Conservation (phyloP, 2,113 vertebrate species). For the Neotoma lepida region DNA sequence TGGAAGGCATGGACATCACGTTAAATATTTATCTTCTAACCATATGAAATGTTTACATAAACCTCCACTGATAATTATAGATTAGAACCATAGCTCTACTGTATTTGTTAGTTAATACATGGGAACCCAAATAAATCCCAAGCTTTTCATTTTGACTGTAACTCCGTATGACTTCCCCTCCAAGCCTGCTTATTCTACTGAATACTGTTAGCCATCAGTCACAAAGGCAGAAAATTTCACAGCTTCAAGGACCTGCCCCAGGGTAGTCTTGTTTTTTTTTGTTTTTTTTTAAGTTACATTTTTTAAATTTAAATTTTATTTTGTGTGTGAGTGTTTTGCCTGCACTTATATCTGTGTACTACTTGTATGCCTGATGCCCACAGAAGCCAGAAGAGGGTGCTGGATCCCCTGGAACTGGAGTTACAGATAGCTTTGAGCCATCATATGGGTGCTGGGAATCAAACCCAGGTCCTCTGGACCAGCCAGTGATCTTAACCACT, state of each 20-base stretch:
- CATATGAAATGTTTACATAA: slow-evolving; percentile 54
- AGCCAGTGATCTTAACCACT: not conserved
- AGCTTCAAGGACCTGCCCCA: slow-evolving; percentile 59
- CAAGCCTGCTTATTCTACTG: slow-evolving; percentile 9
- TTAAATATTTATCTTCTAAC: not conserved
- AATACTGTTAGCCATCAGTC: slow-evolving; percentile 16
- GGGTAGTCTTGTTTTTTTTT: slow-evolving; percentile 12
- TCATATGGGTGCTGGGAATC: not conserved
- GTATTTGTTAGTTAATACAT: slow-evolving; percentile 69
- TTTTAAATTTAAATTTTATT: not conserved
- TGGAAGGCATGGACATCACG: not conserved
- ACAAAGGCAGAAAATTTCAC: slow-evolving; percentile 46
- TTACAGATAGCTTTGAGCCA: not conserved
- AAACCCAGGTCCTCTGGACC: not conserved
- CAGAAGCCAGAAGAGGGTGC: not conserved
- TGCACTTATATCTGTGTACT: not conserved
- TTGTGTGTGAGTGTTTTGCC: not conserved
- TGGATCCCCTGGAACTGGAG: not conserved
- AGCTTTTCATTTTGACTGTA: slow-evolving; percentile 81
- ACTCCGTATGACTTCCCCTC: slow-evolving; percentile 66
- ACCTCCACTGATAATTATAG: slow-evolving; percentile 56
- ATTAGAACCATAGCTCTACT: slow-evolving; percentile 54
- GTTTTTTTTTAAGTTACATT: not conserved
- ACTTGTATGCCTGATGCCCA: not conserved
- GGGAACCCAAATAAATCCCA: slow-evolving; percentile 58